Conservation (phyloP, 2,888 invertebrate species). For the Lamellibrachia columna region DNA sequence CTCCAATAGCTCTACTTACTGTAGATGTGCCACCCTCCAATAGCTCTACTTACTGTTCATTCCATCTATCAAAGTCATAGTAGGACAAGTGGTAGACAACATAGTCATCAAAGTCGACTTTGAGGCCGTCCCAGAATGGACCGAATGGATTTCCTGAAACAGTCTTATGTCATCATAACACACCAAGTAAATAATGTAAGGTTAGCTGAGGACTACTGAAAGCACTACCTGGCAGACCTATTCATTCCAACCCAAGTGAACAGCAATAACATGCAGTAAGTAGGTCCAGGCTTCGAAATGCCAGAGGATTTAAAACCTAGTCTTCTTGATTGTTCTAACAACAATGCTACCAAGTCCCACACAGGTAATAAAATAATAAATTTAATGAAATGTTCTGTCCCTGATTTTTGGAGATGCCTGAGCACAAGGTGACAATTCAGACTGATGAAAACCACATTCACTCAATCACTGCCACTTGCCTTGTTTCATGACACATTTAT, state of each 20-base stretch:
- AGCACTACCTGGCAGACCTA: neutral
- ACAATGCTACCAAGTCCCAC: no score
- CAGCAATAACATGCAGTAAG: no score
- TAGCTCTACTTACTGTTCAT: slow-evolving; percentile 41
- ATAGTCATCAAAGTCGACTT: slow-evolving; percentile 57
- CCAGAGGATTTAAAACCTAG: no score
- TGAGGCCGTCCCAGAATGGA: slow-evolving; percentile 63
- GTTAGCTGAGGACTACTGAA: neutral
- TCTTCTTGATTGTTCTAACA: no score
- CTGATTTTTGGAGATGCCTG: no score
- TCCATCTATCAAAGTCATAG: slow-evolving; percentile 43
- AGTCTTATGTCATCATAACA: neutral
- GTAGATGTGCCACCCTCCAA: neutral
- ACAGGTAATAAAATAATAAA: no score
- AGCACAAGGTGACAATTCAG: no score
- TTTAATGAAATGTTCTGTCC: no score
- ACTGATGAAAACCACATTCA: neutral
- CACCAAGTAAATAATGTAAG: neutral
- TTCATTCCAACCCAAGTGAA: no score
- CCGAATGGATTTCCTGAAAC: slow-evolving; percentile 61
- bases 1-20: no score
- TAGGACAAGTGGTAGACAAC: slow-evolving; percentile 43
- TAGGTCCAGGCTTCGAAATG: no score
- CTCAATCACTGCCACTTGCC: slow-evolving; percentile 42
- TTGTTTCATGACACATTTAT: slow-evolving; percentile 58